Conservation (phyloP, 2,888 invertebrate genomes). For the Drosophila demipolita region DNA sequence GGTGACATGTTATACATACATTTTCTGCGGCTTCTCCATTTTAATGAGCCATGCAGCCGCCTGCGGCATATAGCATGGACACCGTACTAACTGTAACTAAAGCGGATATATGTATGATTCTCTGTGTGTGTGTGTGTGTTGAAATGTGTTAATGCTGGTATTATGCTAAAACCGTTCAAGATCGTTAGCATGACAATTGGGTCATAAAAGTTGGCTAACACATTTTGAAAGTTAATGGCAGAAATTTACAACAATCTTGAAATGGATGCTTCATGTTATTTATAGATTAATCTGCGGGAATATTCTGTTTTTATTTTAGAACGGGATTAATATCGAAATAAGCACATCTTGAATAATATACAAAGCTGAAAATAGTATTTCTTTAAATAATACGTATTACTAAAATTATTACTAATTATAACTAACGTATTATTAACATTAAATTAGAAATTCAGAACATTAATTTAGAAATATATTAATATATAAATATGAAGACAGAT, state of each 20-base stretch:
- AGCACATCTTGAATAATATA: background rate
- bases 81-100: conserved; percentile 45
- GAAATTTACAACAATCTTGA: background rate
- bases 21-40: conserved; percentile 9
- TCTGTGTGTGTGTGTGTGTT: background rate
- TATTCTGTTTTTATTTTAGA: background rate
- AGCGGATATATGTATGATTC: conserved; percentile 12
- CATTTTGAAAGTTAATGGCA: background rate
- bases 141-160: conserved; percentile 14
- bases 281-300: background rate
- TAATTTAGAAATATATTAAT: too few species aligned
- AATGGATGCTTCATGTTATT: background rate
- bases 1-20: conserved; percentile 28
- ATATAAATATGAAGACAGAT: too few species aligned
- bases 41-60: conserved; percentile 51
- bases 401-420: too few species aligned
- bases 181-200: conserved; percentile 14
- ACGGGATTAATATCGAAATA: background rate
- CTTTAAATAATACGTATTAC: too few species aligned
- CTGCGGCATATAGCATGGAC: conserved; percentile 15
- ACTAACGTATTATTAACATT: too few species aligned
- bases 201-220: background rate
- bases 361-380: background rate
- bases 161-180: conserved; percentile 21
- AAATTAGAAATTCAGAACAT: too few species aligned